Percentiles rank a stretch among this genome's conserved stretches.
Conservation (phyloP, 2,888 invertebrate species). For the Eurytoma californica region DNA sequence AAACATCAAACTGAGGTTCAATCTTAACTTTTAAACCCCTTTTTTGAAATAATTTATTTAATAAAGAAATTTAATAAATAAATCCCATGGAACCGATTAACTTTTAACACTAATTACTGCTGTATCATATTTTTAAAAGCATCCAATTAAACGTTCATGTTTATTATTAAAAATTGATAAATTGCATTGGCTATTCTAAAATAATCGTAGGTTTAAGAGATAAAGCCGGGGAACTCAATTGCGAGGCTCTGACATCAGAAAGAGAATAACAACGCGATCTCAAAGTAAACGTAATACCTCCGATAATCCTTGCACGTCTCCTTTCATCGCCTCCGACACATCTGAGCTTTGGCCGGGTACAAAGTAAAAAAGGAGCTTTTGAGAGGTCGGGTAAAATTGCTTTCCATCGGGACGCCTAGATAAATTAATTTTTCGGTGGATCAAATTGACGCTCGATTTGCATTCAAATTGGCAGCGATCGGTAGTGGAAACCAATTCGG, state of each 20-base stretch:
- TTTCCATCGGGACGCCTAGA: neutral
- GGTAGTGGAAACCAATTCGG: neutral
- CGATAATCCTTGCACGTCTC: conserved; percentile 16
- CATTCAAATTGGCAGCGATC: conserved; percentile 17
- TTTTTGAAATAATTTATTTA: no score
- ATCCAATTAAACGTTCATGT: no score
- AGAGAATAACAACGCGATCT: conserved; percentile 20
- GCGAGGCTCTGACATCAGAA: conserved; percentile 10
- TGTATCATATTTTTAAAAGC: no score
- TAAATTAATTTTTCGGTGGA: conserved; percentile 41
- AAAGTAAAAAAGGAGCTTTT: neutral
- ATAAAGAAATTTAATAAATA: no score
- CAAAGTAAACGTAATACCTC: conserved; percentile 24
- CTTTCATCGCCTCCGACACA: neutral
- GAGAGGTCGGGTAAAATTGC: neutral
- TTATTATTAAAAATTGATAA: neutral
- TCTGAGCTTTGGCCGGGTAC: neutral
- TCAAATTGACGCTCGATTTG: conserved; percentile 9
- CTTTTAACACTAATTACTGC: no score
- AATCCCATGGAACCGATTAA: no score
- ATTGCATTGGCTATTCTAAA: neutral
- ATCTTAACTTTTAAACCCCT: no score
- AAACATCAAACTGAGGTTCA: no score
- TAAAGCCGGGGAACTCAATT: neutral
- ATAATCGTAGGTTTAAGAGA: neutral